Conservation (phyloP, 1,140 invertebrate genomes). For the Drosophila oshimai region DNA sequence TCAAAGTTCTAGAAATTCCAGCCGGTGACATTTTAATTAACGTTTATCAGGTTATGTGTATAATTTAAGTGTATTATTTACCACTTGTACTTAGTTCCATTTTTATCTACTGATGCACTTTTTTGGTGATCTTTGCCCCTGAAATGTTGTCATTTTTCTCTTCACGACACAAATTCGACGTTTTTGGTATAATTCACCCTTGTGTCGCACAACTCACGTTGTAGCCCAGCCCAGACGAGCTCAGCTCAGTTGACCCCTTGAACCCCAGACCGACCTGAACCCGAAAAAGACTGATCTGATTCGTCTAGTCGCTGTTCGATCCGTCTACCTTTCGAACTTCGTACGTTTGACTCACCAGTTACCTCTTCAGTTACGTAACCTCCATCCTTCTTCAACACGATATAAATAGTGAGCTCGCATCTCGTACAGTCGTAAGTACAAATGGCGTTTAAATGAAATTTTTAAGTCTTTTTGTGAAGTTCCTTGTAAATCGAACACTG, state of each 20-base stretch:
- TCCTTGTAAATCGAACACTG: constrained; percentile 19
- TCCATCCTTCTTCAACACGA: constrained; percentile 62
- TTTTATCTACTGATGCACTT: neutral
- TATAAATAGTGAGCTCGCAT: constrained; percentile 44
- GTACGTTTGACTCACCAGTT: constrained; percentile 41
- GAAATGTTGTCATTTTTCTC: neutral
- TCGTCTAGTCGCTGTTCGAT: constrained; percentile 23
- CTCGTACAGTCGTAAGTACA: constrained; percentile 80
- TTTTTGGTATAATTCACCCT: neutral
- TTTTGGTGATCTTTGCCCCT: neutral
- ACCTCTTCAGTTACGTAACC: constrained; percentile 40
- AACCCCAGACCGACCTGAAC: constrained; percentile 5
- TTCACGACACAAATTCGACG: constrained; percentile 8
- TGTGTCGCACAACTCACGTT: constrained; percentile 28
- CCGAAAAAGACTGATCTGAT: constrained; percentile 13
- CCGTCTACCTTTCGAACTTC: constrained; percentile 30
- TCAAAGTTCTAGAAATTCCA: neutral
- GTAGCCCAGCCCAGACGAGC: constrained; percentile 7
- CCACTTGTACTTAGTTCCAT: neutral
- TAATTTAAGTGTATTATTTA: neutral
- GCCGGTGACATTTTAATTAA: neutral
- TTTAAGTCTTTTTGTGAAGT: constrained; percentile 71
- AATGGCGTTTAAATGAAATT: constrained; percentile 83
- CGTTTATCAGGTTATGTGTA: neutral
- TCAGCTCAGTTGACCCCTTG: neutral